These are phyloP conservation scores for Eupithecia pulchellata DNA, from an alignment of 2,888 invertebrate genomes.

Conservation along the genomic window DNA sequence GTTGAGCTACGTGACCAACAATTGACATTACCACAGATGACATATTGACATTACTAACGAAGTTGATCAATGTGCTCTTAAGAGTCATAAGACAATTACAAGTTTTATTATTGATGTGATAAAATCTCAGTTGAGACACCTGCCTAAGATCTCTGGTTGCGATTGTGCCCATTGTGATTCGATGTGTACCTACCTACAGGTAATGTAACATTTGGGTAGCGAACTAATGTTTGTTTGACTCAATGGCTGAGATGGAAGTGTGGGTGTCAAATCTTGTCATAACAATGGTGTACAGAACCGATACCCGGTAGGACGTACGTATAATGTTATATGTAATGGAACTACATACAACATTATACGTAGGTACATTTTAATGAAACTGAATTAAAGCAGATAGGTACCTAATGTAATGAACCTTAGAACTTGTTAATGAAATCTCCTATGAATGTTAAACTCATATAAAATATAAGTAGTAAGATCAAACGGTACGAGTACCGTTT, in stretches of 20 bases:
- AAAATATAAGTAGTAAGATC: too few relatives aligned
- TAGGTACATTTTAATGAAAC: not conserved
- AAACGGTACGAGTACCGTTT: too few relatives aligned
- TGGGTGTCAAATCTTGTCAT: not conserved
- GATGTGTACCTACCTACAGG: not conserved
- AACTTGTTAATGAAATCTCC: too few relatives aligned
- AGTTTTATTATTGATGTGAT: constrained; percentile 15
- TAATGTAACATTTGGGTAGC: not conserved
- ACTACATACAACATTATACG: not conserved
- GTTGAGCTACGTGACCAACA: too few relatives aligned
- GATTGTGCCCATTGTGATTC: constrained; percentile 19
- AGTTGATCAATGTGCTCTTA: not conserved
- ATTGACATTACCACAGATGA: not conserved
- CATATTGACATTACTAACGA: not conserved
- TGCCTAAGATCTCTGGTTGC: constrained; percentile 14
- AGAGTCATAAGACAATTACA: not conserved
- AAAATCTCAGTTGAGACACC: constrained; percentile 13
- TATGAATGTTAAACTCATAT: too few relatives aligned
- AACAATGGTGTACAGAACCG: not conserved
- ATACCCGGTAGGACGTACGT: not conserved
- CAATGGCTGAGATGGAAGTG: not conserved
- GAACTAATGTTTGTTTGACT: not conserved
- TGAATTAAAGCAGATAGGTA: too few relatives aligned
- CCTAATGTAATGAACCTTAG: too few relatives aligned
- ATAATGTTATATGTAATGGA: too few relatives aligned